Evolutionary conservation across 53 echinoderm and acorn worm genomes (phyloP), one percentile per base, ranked within the genome.

Genomic region (Echinarachnius parma): DNA sequence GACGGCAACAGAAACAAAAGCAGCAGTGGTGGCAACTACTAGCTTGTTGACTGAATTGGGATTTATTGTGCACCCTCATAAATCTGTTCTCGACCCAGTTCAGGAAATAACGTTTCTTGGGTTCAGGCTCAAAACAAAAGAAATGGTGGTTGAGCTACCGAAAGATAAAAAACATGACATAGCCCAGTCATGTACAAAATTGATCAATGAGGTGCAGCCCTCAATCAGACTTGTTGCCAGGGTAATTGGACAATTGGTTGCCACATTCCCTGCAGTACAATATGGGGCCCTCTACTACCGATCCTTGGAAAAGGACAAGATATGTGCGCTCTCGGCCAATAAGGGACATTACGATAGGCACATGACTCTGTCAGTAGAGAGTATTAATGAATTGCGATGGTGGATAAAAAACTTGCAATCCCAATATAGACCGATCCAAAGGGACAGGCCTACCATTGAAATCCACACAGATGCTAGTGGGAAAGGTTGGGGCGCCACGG

Each of bases 311-410:
- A 68, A 36, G 44, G 76, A 76, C 27, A 82, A 77, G 59, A 77
- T 59, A 28, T 3, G 31, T 14, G 70, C 82, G 7, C 28, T 83
- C 20, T 66, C 1, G 56, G 20, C n/a, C 42, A 57, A 59, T 28
- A 65, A 23, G 18, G 83, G 83, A 13, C 83, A 83, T 30, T 85
- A 48, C 68, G 67, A 83, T 49, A 64, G 83, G n/a, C 10, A 28
- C 48, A 78, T 79, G 74, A 31, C 22, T 20, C 18, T 83, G 13
- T 77, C 77, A 22, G 37, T 19, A 24, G 62, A 62, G 25, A 23
- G 37, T 37, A 62, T 23, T 10, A 9, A 20, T 2, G 44, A 46
- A 46, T 29, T 75, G 26, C 14, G 28, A 22, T 48, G 64, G 82
- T 81, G 75, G 82, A 53, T 74, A 27, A 14, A 49, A 22, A 68